Evolutionary conservation across 2,888 invertebrate genomes (phyloP).

Genomic region (Leistus spinibarbis): DNA sequence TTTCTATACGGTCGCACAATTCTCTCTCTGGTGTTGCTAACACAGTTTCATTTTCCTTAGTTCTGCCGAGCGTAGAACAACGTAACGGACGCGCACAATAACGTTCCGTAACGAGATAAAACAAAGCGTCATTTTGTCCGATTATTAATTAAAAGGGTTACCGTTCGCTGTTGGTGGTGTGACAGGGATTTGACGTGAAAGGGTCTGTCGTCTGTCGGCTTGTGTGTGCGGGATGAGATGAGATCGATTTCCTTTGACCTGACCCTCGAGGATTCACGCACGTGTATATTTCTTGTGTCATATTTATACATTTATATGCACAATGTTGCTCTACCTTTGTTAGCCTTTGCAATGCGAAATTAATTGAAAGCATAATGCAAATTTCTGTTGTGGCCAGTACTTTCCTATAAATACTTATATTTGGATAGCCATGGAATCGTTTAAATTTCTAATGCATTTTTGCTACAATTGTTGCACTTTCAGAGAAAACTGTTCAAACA

Average conservation of each 20-base stretch:
- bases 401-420: no score
- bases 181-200: not conserved
- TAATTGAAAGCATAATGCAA: no score
- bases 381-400: no score
- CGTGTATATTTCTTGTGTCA: not conserved
- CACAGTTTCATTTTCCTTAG: conserved; percentile 5
- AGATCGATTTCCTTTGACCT: not conserved
- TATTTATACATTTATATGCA: not conserved
- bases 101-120: not conserved
- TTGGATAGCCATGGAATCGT: no score
- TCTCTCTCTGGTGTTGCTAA: not conserved
- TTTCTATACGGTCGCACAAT: not conserved
- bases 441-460: no score
- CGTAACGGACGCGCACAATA: not conserved
- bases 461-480: no score
- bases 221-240: not conserved
- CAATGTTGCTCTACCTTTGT: no score
- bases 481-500: no score
- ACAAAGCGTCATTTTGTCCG: conserved; percentile 3
- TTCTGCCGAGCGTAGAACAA: not conserved
- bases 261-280: not conserved
- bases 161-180: not conserved
- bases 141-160: conserved; percentile 5
- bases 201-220: not conserved
- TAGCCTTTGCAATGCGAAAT: no score